phyloP scores from a whole-genome alignment of 2,113 vertebrate genomes.

The Forbesichthys agassizii region DNA sequence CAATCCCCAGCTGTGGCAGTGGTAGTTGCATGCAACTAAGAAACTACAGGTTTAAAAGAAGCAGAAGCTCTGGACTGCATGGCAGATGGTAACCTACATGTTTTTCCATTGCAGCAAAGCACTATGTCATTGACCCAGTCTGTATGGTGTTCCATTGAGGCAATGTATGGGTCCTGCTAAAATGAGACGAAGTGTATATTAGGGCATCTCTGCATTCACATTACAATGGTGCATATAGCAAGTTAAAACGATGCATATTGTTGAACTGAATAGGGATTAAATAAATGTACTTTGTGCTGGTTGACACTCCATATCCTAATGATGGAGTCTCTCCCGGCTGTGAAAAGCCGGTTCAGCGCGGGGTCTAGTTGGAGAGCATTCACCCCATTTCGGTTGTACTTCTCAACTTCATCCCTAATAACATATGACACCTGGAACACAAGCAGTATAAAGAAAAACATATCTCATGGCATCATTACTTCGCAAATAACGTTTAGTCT shows the following conservation, averaged over 20 bases:
- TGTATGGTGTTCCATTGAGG: slow-evolving; percentile 98
- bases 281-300: slow-evolving; percentile 91
- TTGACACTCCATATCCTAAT: slow-evolving; percentile 99
- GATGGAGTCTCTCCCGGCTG: slow-evolving; percentile 95
- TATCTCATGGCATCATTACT: no score
- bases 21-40: no score
- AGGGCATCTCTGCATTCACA: not conserved
- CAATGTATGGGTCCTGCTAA: slow-evolving; percentile 97
- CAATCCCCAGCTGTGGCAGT: no score
- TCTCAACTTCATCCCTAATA: slow-evolving; percentile 98
- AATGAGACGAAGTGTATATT: slow-evolving; percentile 21
- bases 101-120: slow-evolving; percentile 98
- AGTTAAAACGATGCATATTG: not conserved
- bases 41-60: no score
- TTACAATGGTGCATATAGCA: not conserved
- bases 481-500: no score
- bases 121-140: slow-evolving; percentile 99
- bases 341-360: slow-evolving; percentile 93
- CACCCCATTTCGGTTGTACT: slow-evolving; percentile 95
- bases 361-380: slow-evolving; percentile 97
- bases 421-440: slow-evolving; percentile 91
- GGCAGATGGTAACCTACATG: slow-evolving; percentile 80
- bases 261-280: not conserved
- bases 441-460: not conserved
- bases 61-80: no score